These are phyloP conservation scores for Sphyrna mokarran DNA, from an alignment of 2,113 vertebrate species.

Conservation along the genomic window DNA sequence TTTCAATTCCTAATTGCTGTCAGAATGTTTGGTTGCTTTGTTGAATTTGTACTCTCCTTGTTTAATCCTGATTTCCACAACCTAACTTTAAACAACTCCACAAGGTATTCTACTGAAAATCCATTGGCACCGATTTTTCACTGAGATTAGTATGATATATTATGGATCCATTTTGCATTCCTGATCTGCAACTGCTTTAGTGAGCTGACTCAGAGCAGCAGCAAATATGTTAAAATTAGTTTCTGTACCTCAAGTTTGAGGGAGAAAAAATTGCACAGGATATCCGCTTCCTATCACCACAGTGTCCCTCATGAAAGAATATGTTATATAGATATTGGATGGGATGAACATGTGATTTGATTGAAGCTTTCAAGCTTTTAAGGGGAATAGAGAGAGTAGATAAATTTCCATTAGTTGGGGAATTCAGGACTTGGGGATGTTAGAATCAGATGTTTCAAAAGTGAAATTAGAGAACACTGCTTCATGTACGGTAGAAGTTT, in stretches of 20 bases:
- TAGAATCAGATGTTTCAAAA: neutral
- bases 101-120: neutral
- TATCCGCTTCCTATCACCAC: neutral
- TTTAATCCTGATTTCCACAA: neutral
- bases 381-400: neutral
- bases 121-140: neutral
- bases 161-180: neutral
- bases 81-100: neutral
- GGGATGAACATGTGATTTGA: neutral
- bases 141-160: neutral
- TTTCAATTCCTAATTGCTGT: neutral
- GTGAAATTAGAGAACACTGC: too few species aligned
- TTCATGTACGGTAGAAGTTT: too few species aligned
- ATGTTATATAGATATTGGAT: neutral
- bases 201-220: neutral
- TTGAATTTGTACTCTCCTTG: neutral
- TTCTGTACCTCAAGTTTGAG: neutral
- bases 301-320: neutral
- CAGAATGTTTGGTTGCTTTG: neutral
- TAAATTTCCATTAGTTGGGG: neutral
- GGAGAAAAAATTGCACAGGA: neutral
- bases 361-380: neutral
- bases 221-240: neutral
- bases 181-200: neutral
- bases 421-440: neutral